Evolutionary conservation across 1,140 invertebrate species (phyloP), one percentile per base, ranked within the genome.

Genomic region (Papilio xuthus): DNA sequence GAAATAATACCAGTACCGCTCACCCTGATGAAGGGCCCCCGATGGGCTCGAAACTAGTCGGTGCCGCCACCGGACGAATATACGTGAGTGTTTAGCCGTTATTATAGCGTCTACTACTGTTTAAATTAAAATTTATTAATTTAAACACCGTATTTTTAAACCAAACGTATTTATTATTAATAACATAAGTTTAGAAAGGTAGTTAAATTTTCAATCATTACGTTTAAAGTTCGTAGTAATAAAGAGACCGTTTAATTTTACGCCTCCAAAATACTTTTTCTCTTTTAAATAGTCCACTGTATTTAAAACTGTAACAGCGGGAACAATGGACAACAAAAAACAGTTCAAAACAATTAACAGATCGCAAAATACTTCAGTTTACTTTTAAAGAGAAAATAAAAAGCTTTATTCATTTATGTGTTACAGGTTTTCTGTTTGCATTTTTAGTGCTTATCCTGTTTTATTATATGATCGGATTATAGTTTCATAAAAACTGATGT

Each of bases 301-400:
- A 12, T 60, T 60, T 26, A 60, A 60, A 60, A 60, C 56, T 60
- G 56, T 60, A 60, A 60, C 23, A 60, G 56, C 56, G 56, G 56
- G 20, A 26, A 60, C 56, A 60, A 60, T 60, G 56, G 23, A 60
- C 56, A 60, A 60, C 56, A 60, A 60, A 60, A 60, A 60, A 60
- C 56, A 60, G 56, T 60, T 60, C 56, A 60, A 60, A 60, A 60
- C 56, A 60, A 60, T 60, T 60, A 60, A 60, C 56, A 60, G 56
- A 60, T 60, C 56, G 56, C 56, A 26, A 60, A 60, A 60, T 60
- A 60, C 56, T 60, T 26, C 56, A 60, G 56, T 60, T 60, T 60
- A 60, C 56, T 60, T 23, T 13, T 60, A 26, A 60, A 60, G 23
- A 26, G 56, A 4, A 13, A 60, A 60, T 60, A 60, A 60, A 60